These are phyloP conservation scores for Chorisops tibialis DNA, from an alignment of 2,888 invertebrate genomes.

Conservation along the genomic window DNA sequence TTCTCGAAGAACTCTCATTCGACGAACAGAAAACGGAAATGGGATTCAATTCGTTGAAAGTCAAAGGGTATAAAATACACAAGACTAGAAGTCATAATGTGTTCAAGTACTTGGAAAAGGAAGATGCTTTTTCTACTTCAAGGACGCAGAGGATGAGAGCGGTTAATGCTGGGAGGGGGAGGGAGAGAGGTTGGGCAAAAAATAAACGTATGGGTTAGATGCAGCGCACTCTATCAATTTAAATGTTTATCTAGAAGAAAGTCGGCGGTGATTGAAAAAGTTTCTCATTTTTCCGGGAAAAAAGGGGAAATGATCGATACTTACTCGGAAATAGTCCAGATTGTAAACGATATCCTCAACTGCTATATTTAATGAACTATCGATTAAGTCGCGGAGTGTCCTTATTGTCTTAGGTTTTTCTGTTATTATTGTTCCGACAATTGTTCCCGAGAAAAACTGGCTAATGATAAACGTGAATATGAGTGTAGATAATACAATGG, in stretches of 20 bases:
- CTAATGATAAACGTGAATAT: constrained; percentile 61
- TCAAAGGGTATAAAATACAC: constrained; percentile 18
- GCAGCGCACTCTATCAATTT: no score
- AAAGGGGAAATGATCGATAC: constrained; percentile 30
- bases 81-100: no score
- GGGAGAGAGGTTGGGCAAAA: no score
- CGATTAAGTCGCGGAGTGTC: constrained; percentile 57
- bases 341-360: constrained; percentile 64
- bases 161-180: no score
- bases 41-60: constrained; percentile 26
- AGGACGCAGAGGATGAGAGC: no score
- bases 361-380: constrained; percentile 60
- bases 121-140: no score
- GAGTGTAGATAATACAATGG: constrained; percentile 56
- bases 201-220: no score
- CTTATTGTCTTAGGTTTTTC: constrained; percentile 62
- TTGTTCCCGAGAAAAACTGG: constrained; percentile 68
- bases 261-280: no score
- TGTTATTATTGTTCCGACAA: constrained; percentile 63
- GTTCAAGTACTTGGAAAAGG: no score
- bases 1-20: no score
- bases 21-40: neutral
- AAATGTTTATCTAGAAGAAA: no score
- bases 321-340: constrained; percentile 62
- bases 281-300: no score